These are phyloP conservation scores for Holothuria glaberrima DNA, from an alignment of 35 echinoderm and acorn worm species.

Conservation along the genomic window DNA sequence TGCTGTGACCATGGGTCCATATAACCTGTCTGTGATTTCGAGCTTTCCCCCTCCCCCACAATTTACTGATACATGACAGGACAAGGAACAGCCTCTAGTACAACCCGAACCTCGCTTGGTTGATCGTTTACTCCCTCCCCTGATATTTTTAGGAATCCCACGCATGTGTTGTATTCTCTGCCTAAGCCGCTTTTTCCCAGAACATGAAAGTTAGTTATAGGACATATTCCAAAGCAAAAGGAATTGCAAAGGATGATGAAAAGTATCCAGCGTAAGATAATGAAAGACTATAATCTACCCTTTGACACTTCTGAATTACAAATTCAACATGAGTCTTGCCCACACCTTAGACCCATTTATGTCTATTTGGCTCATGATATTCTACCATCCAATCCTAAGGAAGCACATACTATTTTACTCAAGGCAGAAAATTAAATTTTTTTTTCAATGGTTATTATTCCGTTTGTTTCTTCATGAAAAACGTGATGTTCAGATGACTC, in stretches of 20 bases:
- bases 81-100: too few relatives aligned
- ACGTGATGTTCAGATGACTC: not conserved
- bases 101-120: not conserved
- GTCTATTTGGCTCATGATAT: conserved; percentile 2
- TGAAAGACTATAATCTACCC: not conserved
- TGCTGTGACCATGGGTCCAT: too few relatives aligned
- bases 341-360: not conserved
- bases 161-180: not conserved
- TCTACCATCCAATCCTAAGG: not conserved
- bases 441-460: not conserved
- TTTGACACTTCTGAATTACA: not conserved
- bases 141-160: not conserved
- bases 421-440: conserved; percentile 9
- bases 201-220: not conserved
- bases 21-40: too few relatives aligned
- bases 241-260: too few relatives aligned
- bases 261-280: too few relatives aligned
- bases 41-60: too few relatives aligned
- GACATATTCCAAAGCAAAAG: not conserved
- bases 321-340: not conserved
- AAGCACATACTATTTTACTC: not conserved
- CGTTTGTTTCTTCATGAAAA: not conserved
- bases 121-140: not conserved
- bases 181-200: not conserved
- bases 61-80: too few relatives aligned